Evolutionary conservation across 30 jellyfish, hydroid and myxozoan genomes (phyloP).

Genomic region (Aurelia coerulea): DNA sequence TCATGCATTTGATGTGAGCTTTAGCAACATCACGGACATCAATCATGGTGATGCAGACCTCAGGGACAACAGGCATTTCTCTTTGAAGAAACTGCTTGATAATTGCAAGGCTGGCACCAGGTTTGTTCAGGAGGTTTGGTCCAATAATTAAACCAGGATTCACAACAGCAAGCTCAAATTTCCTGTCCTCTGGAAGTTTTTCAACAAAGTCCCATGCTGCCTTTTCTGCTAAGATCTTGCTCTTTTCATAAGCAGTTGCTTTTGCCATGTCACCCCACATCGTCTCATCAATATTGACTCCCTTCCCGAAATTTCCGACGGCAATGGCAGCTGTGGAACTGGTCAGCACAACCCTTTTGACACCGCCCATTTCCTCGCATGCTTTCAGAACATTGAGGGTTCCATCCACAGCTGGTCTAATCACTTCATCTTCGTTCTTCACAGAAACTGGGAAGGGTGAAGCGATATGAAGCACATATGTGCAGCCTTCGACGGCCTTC

Average conservation of each 20-base stretch:
- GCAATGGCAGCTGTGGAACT: conserved; percentile 53
- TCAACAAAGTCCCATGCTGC: conserved; percentile 70
- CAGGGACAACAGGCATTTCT: conserved; percentile 56
- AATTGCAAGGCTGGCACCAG: conserved; percentile 8
- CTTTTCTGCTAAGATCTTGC: conserved; percentile 53
- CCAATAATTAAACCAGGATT: conserved; percentile 55
- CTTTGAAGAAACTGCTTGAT: conserved; percentile 28
- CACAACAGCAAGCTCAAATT: conserved; percentile 44
- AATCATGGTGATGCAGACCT: background rate
- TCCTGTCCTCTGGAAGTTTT: conserved; percentile 36
- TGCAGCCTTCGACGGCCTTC: conserved; percentile 59
- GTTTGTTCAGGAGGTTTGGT: conserved; percentile 39
- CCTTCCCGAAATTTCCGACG: conserved; percentile 39
- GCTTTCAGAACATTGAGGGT: conserved; percentile 64
- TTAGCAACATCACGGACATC: conserved; percentile 67
- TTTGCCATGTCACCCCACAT: conserved; percentile 36
- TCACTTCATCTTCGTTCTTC: conserved; percentile 51
- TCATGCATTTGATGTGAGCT: conserved; percentile 52
- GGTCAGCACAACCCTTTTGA: conserved; percentile 60
- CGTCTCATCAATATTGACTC: conserved; percentile 7
- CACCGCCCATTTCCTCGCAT: conserved; percentile 58
- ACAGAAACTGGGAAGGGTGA: conserved; percentile 46
- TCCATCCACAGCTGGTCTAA: conserved; percentile 65
- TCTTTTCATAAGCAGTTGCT: conserved; percentile 36
- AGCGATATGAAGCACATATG: conserved; percentile 61